A percentile compares a stretch with the other conserved stretches of the same genome.
Evolutionary conservation across 2,113 vertebrate species (phyloP).

Genomic region (Chionodraco myersi): DNA sequence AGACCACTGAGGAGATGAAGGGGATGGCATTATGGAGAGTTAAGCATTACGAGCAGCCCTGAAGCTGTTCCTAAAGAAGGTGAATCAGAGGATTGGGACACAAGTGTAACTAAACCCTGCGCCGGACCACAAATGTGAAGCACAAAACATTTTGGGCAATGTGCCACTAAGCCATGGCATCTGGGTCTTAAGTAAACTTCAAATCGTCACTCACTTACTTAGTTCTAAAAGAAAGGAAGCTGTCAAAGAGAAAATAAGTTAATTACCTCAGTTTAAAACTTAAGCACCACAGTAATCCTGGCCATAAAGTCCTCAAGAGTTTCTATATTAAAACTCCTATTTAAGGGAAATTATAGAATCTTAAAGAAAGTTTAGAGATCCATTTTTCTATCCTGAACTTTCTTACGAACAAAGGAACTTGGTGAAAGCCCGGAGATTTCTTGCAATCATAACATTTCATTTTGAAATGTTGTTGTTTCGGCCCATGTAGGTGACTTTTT

Average conservation of each 20-base stretch:
- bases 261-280: constrained; percentile 55
- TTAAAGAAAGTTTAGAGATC: constrained; percentile 5
- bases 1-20: constrained; percentile 79
- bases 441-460: neutral
- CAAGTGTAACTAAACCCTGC: constrained; percentile 80
- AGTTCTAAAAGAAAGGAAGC: constrained; percentile 55
- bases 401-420: neutral
- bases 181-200: constrained; percentile 77
- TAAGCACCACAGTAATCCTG: constrained; percentile 45
- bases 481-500: too few species aligned
- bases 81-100: constrained; percentile 85
- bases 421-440: neutral
- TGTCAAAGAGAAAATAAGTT: constrained; percentile 40
- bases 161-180: constrained; percentile 79
- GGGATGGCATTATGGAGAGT: constrained; percentile 79
- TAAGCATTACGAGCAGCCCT: constrained; percentile 82
- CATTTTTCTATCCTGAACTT: neutral
- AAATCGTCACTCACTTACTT: constrained; percentile 75
- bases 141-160: constrained; percentile 76
- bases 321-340: constrained; percentile 16
- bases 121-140: constrained; percentile 79
- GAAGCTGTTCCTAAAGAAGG: constrained; percentile 81
- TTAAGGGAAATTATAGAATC: constrained; percentile 13
- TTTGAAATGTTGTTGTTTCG: too few species aligned
- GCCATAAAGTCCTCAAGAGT: constrained; percentile 24